phyloP scores from a whole-genome alignment of 2,113 vertebrate genomes.

The Saccopteryx leptura region DNA sequence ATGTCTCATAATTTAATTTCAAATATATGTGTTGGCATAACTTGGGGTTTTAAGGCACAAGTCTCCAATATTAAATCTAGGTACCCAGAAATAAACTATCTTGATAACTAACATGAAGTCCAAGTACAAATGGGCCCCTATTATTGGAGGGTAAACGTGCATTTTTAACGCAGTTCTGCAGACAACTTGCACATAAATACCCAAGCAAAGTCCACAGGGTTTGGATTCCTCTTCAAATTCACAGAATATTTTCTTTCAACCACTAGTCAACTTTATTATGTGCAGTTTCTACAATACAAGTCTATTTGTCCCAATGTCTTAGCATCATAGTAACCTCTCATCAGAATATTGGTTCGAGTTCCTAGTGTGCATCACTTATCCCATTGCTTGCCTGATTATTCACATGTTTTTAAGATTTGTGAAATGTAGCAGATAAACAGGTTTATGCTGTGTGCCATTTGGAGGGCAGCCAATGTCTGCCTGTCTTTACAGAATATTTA shows the following conservation, averaged over 20 bases:
- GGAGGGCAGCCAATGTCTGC: conserved; percentile 82
- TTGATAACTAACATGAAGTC: conserved; percentile 16
- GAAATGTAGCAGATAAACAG: conserved; percentile 82
- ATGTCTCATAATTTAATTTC: conserved; percentile 28
- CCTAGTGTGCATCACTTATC: conserved; percentile 81
- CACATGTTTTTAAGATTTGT: conserved; percentile 78
- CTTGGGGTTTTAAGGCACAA: neutral
- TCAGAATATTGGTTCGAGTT: conserved; percentile 78
- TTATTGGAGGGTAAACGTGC: neutral
- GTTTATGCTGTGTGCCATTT: conserved; percentile 81
- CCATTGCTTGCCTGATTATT: conserved; percentile 81
- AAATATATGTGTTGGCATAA: neutral
- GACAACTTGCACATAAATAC: conserved; percentile 43
- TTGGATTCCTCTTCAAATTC: conserved; percentile 47
- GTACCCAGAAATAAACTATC: conserved; percentile 52
- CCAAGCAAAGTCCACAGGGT: neutral
- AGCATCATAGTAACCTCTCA: conserved; percentile 58
- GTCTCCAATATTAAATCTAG: conserved; percentile 15
- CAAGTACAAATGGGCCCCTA: neutral
- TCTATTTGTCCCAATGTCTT: conserved; percentile 69
- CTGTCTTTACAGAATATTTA: conserved; percentile 78
- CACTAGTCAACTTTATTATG: conserved; percentile 74
- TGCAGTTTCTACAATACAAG: conserved; percentile 53
- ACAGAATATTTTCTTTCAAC: conserved; percentile 63
- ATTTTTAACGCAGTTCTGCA: conserved; percentile 49